A percentile compares a stretch with the other conserved stretches of the same genome.
phyloP scores from a whole-genome alignment of 2,113 vertebrate species.

The Pituophis catenifer region DNA sequence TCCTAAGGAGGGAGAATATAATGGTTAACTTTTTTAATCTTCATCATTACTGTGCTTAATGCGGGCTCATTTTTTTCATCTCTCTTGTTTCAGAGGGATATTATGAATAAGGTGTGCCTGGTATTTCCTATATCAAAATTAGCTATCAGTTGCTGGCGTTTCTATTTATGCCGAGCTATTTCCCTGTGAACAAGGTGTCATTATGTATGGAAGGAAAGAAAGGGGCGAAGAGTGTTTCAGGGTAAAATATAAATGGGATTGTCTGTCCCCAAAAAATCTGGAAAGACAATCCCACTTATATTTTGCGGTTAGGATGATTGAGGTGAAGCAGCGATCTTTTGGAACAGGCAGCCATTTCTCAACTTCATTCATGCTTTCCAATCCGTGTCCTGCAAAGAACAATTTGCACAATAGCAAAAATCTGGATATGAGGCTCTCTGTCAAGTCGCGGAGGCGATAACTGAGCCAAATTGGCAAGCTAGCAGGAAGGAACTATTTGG shows the following conservation, averaged over 20 bases:
- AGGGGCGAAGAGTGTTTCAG: neutral
- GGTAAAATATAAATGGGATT: neutral
- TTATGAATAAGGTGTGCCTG: neutral
- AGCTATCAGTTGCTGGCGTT: neutral
- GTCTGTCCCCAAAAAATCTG: neutral
- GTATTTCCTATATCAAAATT: neutral
- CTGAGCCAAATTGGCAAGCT: neutral
- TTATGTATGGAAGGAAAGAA: neutral
- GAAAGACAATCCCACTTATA: no score
- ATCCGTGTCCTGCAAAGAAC: neutral
- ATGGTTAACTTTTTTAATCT: neutral
- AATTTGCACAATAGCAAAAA: neutral
- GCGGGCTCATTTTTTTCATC: neutral
- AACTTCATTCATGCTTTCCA: neutral
- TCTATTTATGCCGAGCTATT: neutral
- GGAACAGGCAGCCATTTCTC: neutral
- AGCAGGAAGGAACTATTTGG: neutral
- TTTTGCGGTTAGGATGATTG: neutral
- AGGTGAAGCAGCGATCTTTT: neutral
- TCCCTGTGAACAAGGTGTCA: rapidly evolving
- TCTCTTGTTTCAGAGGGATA: rapidly evolving
- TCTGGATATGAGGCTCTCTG: neutral
- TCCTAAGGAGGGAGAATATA: neutral
- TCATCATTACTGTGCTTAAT: neutral
- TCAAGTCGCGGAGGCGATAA: neutral